Percentiles rank a stretch among this genome's conserved stretches.
phyloP scores from a whole-genome alignment of 2,888 invertebrate genomes.

The Germaria angustata region DNA sequence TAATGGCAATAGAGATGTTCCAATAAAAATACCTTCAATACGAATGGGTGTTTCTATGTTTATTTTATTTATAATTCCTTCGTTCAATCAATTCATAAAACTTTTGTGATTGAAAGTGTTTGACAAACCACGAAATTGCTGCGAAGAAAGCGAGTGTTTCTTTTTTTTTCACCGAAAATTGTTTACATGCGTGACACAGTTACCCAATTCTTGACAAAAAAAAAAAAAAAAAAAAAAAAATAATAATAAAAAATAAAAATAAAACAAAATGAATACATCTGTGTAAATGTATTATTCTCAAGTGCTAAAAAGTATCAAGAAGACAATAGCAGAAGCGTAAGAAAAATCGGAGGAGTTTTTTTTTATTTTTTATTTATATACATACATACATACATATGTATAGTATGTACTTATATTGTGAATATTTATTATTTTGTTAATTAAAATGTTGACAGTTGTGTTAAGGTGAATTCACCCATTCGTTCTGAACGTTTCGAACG shows the following conservation, averaged over 20 bases:
- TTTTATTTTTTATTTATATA: too few relatives aligned
- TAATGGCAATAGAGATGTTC: not conserved
- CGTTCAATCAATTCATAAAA: not conserved
- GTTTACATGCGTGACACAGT: conserved; percentile 16
- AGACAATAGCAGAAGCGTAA: not conserved
- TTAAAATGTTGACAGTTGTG: too few relatives aligned
- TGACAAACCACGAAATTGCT: not conserved
- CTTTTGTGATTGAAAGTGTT: conserved; percentile 9
- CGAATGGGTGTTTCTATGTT: not conserved
- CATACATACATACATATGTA: too few relatives aligned
- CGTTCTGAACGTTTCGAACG: too few relatives aligned
- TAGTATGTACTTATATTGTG: too few relatives aligned
- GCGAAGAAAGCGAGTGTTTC: not conserved
- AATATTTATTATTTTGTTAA: too few relatives aligned
- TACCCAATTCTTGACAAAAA: not conserved
- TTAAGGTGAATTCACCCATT: too few relatives aligned
- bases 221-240: too few relatives aligned
- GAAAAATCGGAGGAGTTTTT: too few relatives aligned
- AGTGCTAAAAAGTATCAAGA: not conserved
- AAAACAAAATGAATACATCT: not conserved
- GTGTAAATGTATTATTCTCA: not conserved
- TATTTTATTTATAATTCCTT: too few relatives aligned
- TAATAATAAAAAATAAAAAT: too few relatives aligned
- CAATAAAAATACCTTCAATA: not conserved
- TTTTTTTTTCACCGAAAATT: not conserved